A percentile compares a stretch with the other conserved stretches of the same genome.
Conservation (phyloP, 2,797 vertebrate species). For the Sebastes aleutianus region DNA sequence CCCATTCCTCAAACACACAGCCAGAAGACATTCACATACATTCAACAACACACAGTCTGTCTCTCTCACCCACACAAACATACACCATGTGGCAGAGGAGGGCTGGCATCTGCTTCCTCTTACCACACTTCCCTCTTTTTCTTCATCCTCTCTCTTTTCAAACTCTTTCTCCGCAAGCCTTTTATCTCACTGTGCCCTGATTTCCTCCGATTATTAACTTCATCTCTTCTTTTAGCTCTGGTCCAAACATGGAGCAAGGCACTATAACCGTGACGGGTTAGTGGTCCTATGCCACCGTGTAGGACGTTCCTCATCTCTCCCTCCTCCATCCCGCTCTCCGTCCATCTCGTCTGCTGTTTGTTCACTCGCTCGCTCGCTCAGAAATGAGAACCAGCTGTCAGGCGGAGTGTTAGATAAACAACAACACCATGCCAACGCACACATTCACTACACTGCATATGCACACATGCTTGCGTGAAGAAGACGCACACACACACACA, state of each 20-base stretch:
- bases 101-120: conserved; percentile 71
- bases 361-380: conserved; percentile 44
- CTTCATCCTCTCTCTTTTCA: conserved; percentile 17
- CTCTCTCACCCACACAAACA: conserved; percentile 48
- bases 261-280: not conserved
- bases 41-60: conserved; percentile 22
- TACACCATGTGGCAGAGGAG: conserved; percentile 63
- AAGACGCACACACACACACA: not conserved
- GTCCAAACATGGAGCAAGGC: not conserved
- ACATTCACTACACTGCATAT: conserved; percentile 38
- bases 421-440: conserved; percentile 67
- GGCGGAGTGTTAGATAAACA: conserved; percentile 84
- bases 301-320: not conserved
- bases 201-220: not conserved
- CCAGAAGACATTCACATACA: conserved; percentile 11
- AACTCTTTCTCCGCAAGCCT: conserved; percentile 10
- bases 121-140: conserved; percentile 40
- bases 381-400: conserved; percentile 96
- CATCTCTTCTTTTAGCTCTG: not conserved
- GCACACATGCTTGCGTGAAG: conserved; percentile 6
- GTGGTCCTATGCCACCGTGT: not conserved
- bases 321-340: conserved; percentile 14
- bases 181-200: conserved; percentile 13
- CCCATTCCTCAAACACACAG: not conserved
- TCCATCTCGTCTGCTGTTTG: conserved; percentile 62